phyloP scores from a whole-genome alignment of 1,140 invertebrate species.

The Megalonaias nervosa region DNA sequence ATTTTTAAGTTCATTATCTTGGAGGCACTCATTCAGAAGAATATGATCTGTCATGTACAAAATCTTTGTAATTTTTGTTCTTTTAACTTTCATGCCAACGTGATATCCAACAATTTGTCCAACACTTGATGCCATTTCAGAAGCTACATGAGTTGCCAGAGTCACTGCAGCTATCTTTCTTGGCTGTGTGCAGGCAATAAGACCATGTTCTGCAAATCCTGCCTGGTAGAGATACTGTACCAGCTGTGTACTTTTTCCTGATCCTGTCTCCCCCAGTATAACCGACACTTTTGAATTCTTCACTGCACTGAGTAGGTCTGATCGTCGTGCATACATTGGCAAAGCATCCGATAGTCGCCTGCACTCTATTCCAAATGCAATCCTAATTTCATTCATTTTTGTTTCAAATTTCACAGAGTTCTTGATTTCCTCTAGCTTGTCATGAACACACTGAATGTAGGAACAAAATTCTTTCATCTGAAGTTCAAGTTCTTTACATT shows the following conservation, averaged over 20 bases:
- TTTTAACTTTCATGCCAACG: constrained; percentile 82
- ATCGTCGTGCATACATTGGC: constrained; percentile 62
- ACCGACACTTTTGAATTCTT: constrained; percentile 74
- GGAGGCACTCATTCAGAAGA: constrained; percentile 94
- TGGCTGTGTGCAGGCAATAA: constrained; percentile 79
- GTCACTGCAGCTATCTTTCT: constrained; percentile 66
- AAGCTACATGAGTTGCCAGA: constrained; percentile 62
- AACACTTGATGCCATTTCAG: constrained; percentile 55
- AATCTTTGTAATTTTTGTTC: constrained; percentile 78
- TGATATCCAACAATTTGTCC: constrained; percentile 69
- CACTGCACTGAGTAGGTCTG: constrained; percentile 54
- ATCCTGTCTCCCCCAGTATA: constrained; percentile 96
- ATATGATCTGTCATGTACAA: constrained; percentile 99
- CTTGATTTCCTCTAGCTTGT: constrained; percentile 29
- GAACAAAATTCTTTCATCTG: constrained; percentile 50
- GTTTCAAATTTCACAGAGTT: constrained; percentile 20
- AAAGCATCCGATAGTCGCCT: constrained; percentile 44
- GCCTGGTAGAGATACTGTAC: constrained; percentile 62
- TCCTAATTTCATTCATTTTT: constrained; percentile 36
- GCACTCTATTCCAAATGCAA: constrained; percentile 54
- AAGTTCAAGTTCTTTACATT: constrained; percentile 45
- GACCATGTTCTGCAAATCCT: constrained; percentile 76
- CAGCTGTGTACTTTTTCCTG: constrained; percentile 79
- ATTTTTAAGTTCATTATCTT: constrained; percentile 66
- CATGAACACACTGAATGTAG: constrained; percentile 20